phyloP scores from a whole-genome alignment of 2,113 vertebrate species.

The Toxotes jaculatrix region DNA sequence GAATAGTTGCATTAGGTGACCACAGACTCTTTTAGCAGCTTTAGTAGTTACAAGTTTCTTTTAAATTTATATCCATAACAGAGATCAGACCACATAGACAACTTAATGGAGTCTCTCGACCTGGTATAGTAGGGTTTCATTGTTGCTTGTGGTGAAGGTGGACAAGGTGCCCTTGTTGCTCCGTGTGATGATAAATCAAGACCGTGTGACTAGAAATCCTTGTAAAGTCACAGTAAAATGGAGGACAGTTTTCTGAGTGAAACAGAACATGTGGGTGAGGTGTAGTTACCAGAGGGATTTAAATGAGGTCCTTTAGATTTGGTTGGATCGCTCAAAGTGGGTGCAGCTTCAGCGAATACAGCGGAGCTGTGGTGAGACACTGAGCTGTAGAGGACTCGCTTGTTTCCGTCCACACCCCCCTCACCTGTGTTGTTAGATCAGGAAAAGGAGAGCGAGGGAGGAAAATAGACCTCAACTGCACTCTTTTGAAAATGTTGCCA shows the following conservation, averaged over 20 bases:
- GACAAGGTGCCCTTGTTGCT: neutral
- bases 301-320: neutral
- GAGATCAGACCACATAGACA: neutral
- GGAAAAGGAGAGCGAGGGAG: neutral
- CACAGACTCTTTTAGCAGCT: no score
- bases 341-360: neutral
- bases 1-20: no score
- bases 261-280: neutral
- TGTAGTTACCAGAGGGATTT: neutral
- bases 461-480: neutral
- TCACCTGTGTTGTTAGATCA: neutral
- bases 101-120: no score
- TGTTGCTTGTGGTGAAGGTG: neutral
- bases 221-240: neutral
- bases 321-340: neutral
- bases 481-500: neutral
- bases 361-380: neutral
- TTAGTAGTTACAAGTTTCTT: neutral
- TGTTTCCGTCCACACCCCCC: neutral
- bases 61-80: neutral
- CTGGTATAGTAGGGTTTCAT: neutral
- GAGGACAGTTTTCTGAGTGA: neutral
- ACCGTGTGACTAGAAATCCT: neutral
- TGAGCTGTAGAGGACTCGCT: neutral
- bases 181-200: neutral